Conservation (phyloP, 2,797 vertebrate genomes). For the Pipistrellus pipistrellus region DNA sequence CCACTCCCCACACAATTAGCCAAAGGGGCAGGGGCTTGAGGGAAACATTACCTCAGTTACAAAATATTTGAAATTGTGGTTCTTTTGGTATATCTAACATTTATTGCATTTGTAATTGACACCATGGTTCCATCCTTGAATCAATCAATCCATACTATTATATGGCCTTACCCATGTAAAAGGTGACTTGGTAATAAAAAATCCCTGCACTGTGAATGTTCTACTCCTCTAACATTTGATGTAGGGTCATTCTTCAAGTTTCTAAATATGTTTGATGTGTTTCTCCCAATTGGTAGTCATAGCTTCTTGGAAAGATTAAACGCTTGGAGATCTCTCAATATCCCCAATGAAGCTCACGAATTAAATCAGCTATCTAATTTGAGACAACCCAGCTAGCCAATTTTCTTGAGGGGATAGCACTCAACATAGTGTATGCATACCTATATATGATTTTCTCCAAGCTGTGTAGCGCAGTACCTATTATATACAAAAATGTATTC, state of each 20-base stretch:
- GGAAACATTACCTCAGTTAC: conserved; percentile 10
- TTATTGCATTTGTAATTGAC: neutral
- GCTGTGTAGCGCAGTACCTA: neutral
- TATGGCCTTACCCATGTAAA: neutral
- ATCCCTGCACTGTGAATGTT: neutral
- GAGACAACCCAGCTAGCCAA: neutral
- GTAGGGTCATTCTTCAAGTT: conserved; percentile 12
- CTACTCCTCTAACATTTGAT: neutral
- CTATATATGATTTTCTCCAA: neutral
- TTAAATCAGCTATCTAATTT: neutral
- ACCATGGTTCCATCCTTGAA: neutral
- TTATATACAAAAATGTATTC: conserved; percentile 19
- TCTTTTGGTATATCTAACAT: neutral
- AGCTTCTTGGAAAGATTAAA: neutral
- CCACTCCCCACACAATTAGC: neutral
- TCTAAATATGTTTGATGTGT: neutral
- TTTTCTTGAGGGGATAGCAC: neutral
- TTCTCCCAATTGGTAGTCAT: neutral
- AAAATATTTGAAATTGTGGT: conserved; percentile 31
- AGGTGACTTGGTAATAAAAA: conserved; percentile 40
- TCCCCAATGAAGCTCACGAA: neutral
- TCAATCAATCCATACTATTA: neutral
- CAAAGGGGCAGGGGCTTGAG: neutral
- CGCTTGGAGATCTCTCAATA: neutral
- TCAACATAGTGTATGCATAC: neutral